A percentile compares a stretch with the other conserved stretches of the same genome.
Evolutionary conservation across 1,140 invertebrate species (phyloP).

Genomic region (Hetaerina americana): DNA sequence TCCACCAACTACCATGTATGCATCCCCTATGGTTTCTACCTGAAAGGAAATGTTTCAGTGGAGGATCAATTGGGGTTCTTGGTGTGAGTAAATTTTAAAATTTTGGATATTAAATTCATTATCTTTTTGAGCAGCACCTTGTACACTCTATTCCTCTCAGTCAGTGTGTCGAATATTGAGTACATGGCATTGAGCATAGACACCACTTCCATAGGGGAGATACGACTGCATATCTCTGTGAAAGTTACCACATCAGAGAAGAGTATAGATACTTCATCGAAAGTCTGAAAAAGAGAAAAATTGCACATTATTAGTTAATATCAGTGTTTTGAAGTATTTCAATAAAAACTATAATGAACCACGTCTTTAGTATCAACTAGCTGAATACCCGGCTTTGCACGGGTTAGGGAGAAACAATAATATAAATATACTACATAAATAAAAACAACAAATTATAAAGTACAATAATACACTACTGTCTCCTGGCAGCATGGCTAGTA

Average conservation of each 20-base stretch:
- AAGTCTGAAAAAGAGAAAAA: slow-evolving; percentile 60
- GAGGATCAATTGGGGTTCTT: background rate
- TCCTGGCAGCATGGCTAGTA: no score
- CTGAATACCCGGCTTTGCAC: no score
- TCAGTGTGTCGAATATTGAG: slow-evolving; percentile 80
- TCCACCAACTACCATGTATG: slow-evolving; percentile 94
- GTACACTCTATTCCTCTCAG: slow-evolving; percentile 84
- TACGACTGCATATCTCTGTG: slow-evolving; percentile 87
- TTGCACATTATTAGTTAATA: no score
- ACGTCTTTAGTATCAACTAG: no score
- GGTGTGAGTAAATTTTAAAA: background rate
- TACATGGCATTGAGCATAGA: slow-evolving; percentile 96
- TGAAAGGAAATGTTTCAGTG: slow-evolving; percentile 25
- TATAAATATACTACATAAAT: no score
- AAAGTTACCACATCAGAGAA: slow-evolving; percentile 96
- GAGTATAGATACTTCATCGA: slow-evolving; percentile 86
- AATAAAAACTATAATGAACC: no score
- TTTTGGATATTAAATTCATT: background rate
- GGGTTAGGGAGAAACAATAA: no score
- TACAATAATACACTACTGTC: no score
- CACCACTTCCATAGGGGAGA: slow-evolving; percentile 92
- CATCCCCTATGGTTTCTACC: slow-evolving; percentile 95
- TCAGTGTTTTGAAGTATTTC: no score
- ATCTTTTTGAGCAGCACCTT: slow-evolving; percentile 53
- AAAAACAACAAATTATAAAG: no score